These are phyloP conservation scores for Sisor rabdophorus DNA, from an alignment of 2,113 vertebrate genomes.

Conservation along the genomic window DNA sequence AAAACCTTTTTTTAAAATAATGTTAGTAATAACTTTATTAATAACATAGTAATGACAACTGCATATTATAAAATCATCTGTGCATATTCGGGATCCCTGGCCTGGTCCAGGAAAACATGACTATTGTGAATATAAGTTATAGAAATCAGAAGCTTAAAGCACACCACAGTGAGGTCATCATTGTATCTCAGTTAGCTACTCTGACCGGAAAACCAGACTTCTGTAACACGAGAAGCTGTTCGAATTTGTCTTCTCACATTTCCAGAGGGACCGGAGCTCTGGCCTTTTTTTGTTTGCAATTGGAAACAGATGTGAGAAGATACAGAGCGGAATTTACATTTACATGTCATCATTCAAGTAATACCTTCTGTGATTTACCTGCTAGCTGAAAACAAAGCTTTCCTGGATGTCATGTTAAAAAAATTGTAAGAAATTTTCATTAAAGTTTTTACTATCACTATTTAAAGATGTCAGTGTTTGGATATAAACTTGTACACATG, in stretches of 20 bases:
- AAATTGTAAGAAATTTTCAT: neutral
- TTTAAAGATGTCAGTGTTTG: neutral
- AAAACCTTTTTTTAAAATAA: neutral
- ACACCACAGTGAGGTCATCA: neutral
- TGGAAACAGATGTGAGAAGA: conserved; percentile 74
- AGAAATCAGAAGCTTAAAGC: conserved; percentile 5
- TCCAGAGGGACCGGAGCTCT: conserved; percentile 59
- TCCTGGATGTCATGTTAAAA: neutral
- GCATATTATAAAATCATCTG: conserved; percentile 7
- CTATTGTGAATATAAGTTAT: conserved; percentile 11
- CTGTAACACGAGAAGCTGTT: conserved; percentile 61
- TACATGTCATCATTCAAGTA: conserved; percentile 70
- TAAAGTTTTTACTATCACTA: neutral
- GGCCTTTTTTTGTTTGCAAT: conserved; percentile 72
- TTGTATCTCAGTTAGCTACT: conserved; percentile 20
- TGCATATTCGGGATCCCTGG: neutral
- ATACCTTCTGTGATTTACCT: conserved; percentile 25
- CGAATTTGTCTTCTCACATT: conserved; percentile 61
- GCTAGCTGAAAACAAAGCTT: neutral
- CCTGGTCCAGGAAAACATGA: neutral
- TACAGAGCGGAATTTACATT: conserved; percentile 62
- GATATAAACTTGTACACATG: neutral
- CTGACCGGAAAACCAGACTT: conserved; percentile 57
- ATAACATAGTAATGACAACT: neutral
- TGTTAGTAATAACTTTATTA: neutral